phyloP scores from a whole-genome alignment of 1,140 invertebrate species.

The Bilobella aurantiaca region DNA sequence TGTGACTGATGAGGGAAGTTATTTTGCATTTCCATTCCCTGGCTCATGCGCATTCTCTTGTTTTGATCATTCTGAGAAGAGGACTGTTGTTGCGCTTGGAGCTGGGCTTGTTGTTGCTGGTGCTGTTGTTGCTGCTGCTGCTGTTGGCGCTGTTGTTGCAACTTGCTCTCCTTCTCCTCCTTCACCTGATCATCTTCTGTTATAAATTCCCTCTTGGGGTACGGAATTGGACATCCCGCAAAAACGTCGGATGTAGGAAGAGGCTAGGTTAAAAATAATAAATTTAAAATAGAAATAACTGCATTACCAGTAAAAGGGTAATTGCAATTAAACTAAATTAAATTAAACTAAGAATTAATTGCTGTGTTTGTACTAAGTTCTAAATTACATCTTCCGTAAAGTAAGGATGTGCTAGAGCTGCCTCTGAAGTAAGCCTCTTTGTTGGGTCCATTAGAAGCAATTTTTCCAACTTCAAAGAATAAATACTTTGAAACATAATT shows the following conservation, averaged over 20 bases:
- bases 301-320: too few species aligned
- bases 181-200: conserved; percentile 98
- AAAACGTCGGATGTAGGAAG: conserved; percentile 54
- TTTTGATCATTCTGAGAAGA: conserved; percentile 16
- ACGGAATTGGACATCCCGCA: conserved; percentile 89
- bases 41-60: conserved; percentile 35
- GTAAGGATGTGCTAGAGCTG: conserved; percentile 96
- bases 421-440: conserved; percentile 92
- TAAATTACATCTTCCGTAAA: conserved; percentile 81
- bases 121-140: background rate
- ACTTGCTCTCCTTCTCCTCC: conserved; percentile 57
- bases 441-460: conserved; percentile 96
- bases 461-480: conserved; percentile 84
- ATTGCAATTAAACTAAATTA: too few species aligned
- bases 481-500: too few species aligned
- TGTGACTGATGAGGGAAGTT: background rate
- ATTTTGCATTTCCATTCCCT: background rate
- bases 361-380: too few species aligned
- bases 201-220: conserved; percentile 95
- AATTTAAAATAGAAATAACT: background rate
- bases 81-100: background rate
- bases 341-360: too few species aligned
- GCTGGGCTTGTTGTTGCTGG: background rate
- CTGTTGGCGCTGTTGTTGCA: background rate
- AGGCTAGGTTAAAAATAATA: conserved; percentile 1